These are phyloP conservation scores for Furnarius figulus DNA, from an alignment of 2,113 vertebrate species.

Conservation along the genomic window DNA sequence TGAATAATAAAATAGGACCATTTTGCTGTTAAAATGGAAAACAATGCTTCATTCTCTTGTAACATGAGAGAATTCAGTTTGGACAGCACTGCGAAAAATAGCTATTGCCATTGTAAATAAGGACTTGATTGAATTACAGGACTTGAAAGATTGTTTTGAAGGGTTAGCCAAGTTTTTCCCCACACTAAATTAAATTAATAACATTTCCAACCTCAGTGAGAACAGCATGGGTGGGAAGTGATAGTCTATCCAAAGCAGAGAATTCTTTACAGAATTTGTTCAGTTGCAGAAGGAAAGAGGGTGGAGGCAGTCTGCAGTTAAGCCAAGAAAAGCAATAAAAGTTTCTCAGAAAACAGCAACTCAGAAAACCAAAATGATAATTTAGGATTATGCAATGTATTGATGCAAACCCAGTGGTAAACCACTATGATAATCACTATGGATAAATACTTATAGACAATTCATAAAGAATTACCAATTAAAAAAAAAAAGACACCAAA, in stretches of 20 bases:
- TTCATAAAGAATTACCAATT: neutral
- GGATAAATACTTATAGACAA: neutral
- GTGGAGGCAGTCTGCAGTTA: neutral
- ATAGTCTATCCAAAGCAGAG: neutral
- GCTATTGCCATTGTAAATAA: slow-evolving; percentile 26
- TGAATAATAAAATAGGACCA: neutral
- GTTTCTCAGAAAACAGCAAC: neutral
- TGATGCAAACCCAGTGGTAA: neutral
- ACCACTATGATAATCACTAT: neutral
- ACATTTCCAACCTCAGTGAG: slow-evolving; percentile 20
- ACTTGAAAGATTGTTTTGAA: slow-evolving; percentile 2
- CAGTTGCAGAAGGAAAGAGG: slow-evolving; percentile 6
- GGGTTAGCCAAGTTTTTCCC: slow-evolving; percentile 7
- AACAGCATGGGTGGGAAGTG: slow-evolving; percentile 30
- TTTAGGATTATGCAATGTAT: neutral
- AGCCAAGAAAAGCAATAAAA: slow-evolving; percentile 3
- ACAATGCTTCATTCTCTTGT: neutral
- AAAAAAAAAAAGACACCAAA: neutral
- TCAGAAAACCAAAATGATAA: neutral
- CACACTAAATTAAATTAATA: slow-evolving; percentile 20
- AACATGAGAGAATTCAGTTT: neutral
- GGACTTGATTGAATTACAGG: slow-evolving; percentile 9
- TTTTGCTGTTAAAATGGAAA: neutral
- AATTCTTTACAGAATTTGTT: slow-evolving; percentile 13
- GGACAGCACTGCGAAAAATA: neutral